Evolutionary conservation across 2,113 vertebrate species (phyloP).

Genomic region (Nettapus auritus): DNA sequence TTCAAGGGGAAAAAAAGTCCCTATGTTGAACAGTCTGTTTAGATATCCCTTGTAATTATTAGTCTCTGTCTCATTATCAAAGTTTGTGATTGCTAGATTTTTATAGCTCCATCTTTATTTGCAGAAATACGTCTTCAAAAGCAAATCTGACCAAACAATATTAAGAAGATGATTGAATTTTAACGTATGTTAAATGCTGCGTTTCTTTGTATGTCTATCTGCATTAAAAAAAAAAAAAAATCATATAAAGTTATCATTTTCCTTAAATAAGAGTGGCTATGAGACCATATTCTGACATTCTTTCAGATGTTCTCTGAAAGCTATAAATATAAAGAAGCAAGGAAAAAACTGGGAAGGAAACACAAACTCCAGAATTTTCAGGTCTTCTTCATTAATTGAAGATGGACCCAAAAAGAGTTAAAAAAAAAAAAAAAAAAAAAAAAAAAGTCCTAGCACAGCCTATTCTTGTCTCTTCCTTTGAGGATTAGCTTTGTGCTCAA

Average conservation of each 20-base stretch:
- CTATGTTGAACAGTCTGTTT: not conserved
- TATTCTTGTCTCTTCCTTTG: slow-evolving; percentile 21
- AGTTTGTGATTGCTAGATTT: not conserved
- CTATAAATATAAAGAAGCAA: not conserved
- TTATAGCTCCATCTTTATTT: not conserved
- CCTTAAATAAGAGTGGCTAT: not conserved
- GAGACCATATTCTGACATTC: not conserved
- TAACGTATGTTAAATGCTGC: rapidly evolving
- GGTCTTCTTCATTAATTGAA: not conserved
- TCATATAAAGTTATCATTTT: not conserved
- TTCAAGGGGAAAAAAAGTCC: not conserved
- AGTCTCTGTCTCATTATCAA: not conserved
- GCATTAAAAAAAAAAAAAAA: not conserved
- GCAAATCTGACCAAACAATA: not conserved
- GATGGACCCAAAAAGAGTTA: not conserved
- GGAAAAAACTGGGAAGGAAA: not conserved
- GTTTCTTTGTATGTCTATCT: not conserved
- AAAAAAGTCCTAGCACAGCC: not conserved
- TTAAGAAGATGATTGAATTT: not conserved
- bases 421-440: not conserved
- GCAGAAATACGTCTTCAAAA: not conserved
- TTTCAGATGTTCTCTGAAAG: not conserved
- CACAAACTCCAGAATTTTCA: not conserved
- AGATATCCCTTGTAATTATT: not conserved
- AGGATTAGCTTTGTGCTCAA: slow-evolving; percentile 27